Percentiles rank a stretch among this genome's conserved stretches.
These are phyloP conservation scores for Cottoperca gobio DNA, from an alignment of 2,797 vertebrate genomes.

Conservation along the genomic window DNA sequence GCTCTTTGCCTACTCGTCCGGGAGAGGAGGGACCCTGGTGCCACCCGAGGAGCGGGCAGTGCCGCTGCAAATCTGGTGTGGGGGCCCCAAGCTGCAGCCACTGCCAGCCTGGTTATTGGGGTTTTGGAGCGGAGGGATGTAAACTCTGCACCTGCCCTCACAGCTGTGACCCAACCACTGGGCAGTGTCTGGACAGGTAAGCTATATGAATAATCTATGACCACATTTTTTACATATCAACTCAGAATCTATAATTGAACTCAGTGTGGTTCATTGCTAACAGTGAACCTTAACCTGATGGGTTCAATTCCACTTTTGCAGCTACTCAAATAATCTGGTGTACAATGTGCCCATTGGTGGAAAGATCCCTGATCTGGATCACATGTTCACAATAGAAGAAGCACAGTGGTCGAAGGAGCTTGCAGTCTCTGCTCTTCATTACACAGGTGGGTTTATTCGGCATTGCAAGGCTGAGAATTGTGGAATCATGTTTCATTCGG, in stretches of 20 bases:
- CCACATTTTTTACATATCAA: not conserved
- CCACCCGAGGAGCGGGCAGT: slow-evolving; percentile 90
- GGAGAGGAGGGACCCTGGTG: slow-evolving; percentile 81
- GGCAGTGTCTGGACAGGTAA: slow-evolving; percentile 86
- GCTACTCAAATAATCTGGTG: slow-evolving; percentile 82
- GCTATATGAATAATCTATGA: not conserved
- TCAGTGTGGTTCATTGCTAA: not conserved
- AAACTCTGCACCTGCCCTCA: slow-evolving; percentile 86
- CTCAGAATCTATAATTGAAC: not conserved
- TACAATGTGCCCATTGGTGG: slow-evolving; percentile 89
- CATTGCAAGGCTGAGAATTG: not conserved
- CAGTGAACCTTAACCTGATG: not conserved
- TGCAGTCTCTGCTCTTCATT: slow-evolving; percentile 88
- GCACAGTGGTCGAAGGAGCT: slow-evolving; percentile 87
- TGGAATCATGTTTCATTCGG: not conserved
- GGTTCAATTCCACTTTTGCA: slow-evolving; percentile 53
- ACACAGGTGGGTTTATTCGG: slow-evolving; percentile 83
- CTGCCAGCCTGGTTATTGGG: slow-evolving; percentile 90
- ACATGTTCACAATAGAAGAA: slow-evolving; percentile 78
- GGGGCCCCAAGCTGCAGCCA: slow-evolving; percentile 84
- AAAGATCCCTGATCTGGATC: slow-evolving; percentile 85
- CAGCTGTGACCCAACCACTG: slow-evolving; percentile 86
- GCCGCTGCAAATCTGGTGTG: slow-evolving; percentile 89
- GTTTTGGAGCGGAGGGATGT: slow-evolving; percentile 88
- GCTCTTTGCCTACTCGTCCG: slow-evolving; percentile 78